Percentiles rank a stretch among this genome's conserved stretches.
Evolutionary conservation across 2,888 invertebrate species (phyloP).

Genomic region (Caenorhabditis parvicauda): DNA sequence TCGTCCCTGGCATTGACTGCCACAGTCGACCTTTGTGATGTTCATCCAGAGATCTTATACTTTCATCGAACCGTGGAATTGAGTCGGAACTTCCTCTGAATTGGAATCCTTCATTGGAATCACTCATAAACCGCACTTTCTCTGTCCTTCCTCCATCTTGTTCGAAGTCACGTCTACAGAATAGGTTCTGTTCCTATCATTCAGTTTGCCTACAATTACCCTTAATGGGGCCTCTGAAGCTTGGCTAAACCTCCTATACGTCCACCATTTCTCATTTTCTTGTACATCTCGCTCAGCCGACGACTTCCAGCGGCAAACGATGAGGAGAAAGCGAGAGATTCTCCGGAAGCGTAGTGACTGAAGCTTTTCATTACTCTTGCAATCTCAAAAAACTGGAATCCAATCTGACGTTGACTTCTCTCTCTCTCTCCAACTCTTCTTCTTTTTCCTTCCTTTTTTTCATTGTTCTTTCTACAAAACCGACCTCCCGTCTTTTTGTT

Average conservation of each 20-base stretch:
- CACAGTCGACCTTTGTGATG: slow-evolving; percentile 19
- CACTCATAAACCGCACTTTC: neutral
- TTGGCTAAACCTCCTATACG: slow-evolving; percentile 13
- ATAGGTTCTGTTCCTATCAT: slow-evolving; percentile 11
- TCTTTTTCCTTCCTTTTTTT: neutral
- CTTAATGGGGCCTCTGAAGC: slow-evolving; percentile 6
- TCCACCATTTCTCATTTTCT: slow-evolving; percentile 26
- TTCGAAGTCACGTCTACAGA: slow-evolving; percentile 23
- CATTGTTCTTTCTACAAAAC: too few species aligned
- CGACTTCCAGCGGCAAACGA: slow-evolving; percentile 25
- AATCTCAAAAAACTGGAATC: neutral
- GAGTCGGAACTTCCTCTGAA: slow-evolving; percentile 5
- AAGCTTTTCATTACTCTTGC: neutral
- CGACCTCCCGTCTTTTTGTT: slow-evolving; percentile 23
- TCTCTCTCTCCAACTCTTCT: too few species aligned
- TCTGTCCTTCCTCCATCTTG: neutral
- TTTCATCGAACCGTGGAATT: slow-evolving; percentile 7
- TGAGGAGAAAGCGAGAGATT: slow-evolving; percentile 32
- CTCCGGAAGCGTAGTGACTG: slow-evolving; percentile 27
- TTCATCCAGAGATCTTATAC: too few species aligned
- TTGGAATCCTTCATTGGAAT: neutral
- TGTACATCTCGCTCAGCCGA: slow-evolving; percentile 31
- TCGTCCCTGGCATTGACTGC: slow-evolving; percentile 23
- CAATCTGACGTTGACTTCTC: neutral
- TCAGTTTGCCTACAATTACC: neutral